phyloP scores from a whole-genome alignment of 2,888 invertebrate species.

The Drosophila macrothrix region DNA sequence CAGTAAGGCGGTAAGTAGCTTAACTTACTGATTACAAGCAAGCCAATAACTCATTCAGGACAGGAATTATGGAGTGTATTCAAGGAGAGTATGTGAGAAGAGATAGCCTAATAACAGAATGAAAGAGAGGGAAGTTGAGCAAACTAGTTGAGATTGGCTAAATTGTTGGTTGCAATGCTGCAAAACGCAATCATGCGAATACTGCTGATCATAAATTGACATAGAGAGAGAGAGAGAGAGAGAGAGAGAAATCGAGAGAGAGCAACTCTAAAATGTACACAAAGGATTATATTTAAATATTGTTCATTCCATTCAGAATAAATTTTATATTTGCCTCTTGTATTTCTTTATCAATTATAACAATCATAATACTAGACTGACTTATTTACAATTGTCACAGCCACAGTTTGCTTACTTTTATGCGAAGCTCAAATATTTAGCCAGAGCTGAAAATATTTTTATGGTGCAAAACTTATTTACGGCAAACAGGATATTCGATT shows the following conservation, averaged over 20 bases:
- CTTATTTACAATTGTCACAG: neutral
- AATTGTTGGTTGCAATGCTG: slow-evolving; percentile 22
- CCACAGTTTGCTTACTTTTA: slow-evolving; percentile 3
- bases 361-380: neutral
- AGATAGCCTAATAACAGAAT: too few relatives aligned
- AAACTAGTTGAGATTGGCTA: neutral
- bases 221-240: neutral
- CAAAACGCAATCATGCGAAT: slow-evolving; percentile 33
- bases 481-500: slow-evolving; percentile 74
- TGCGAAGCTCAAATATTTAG: slow-evolving; percentile 10
- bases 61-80: slow-evolving; percentile 30
- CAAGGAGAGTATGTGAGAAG: too few relatives aligned
- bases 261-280: neutral
- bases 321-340: neutral
- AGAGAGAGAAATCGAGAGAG: slow-evolving; percentile 1
- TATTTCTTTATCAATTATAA: neutral
- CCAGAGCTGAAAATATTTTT: slow-evolving; percentile 7
- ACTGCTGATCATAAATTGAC: slow-evolving; percentile 38
- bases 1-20: slow-evolving; percentile 6
- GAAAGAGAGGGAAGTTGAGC: neutral
- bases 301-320: neutral
- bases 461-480: slow-evolving; percentile 51
- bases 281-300: neutral
- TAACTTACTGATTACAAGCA: slow-evolving; percentile 39
- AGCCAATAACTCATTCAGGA: slow-evolving; percentile 30